These are phyloP conservation scores for Notocelia uddmanniana DNA, from an alignment of 2,888 invertebrate species.

Conservation along the genomic window DNA sequence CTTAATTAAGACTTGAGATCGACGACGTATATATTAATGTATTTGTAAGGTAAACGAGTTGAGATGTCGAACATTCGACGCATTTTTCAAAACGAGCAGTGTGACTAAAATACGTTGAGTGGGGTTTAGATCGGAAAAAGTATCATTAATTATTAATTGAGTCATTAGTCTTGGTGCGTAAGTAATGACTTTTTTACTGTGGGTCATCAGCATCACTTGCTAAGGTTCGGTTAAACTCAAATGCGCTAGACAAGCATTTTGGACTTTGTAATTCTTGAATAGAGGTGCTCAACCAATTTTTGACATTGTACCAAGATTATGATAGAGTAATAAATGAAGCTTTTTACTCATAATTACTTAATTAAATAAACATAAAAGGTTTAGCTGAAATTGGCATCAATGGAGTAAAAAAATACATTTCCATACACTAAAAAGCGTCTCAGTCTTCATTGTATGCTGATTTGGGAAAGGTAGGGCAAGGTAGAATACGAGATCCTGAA, in stretches of 20 bases:
- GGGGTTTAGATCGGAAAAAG: conserved; percentile 24
- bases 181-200: conserved; percentile 9
- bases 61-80: conserved; percentile 30
- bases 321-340: too few relatives aligned
- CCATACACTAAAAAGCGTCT: too few relatives aligned
- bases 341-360: too few relatives aligned
- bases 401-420: too few relatives aligned
- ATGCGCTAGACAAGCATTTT: neutral
- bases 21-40: conserved; percentile 64
- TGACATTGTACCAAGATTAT: too few relatives aligned
- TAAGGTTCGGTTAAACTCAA: neutral
- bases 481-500: too few relatives aligned
- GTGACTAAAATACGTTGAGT: conserved; percentile 26
- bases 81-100: conserved; percentile 32
- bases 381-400: too few relatives aligned
- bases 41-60: conserved; percentile 36
- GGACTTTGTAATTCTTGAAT: too few relatives aligned
- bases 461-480: too few relatives aligned
- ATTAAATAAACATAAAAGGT: too few relatives aligned
- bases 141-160: conserved; percentile 24
- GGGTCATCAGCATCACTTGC: neutral
- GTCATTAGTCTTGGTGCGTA: conserved; percentile 27
- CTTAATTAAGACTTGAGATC: conserved; percentile 70
- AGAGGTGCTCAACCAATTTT: too few relatives aligned
- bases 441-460: too few relatives aligned